phyloP scores from a whole-genome alignment of 2,888 invertebrate genomes.

The Drosophila merina region DNA sequence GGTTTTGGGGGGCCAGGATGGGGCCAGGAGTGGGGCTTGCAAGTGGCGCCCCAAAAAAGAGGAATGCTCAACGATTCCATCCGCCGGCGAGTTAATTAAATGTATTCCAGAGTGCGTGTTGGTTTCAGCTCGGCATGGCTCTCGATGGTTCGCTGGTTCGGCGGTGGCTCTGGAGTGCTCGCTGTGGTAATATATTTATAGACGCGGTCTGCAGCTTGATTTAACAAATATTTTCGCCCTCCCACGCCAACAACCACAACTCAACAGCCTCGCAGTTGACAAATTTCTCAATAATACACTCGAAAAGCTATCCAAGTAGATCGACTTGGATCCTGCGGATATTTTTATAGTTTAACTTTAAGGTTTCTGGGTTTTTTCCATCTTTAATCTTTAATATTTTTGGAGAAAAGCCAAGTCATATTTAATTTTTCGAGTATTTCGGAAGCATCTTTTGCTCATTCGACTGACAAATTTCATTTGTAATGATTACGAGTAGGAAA shows the following conservation, averaged over 20 bases:
- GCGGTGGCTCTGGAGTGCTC: not conserved
- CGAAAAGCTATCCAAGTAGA: no score
- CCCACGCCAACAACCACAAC: no score
- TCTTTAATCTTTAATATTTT: no score
- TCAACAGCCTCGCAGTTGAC: not conserved
- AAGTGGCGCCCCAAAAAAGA: not conserved
- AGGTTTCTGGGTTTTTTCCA: no score
- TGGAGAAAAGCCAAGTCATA: not conserved
- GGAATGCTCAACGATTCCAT: slow-evolving; percentile 11
- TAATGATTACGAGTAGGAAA: slow-evolving; percentile 38
- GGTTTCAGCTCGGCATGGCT: not conserved
- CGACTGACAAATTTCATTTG: slow-evolving; percentile 46
- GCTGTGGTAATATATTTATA: slow-evolving; percentile 35
- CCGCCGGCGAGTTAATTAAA: slow-evolving; percentile 42
- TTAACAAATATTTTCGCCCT: slow-evolving; percentile 29
- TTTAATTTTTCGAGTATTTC: not conserved
- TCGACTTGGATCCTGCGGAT: no score
- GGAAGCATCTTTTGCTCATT: slow-evolving; percentile 4
- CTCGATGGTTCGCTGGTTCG: not conserved
- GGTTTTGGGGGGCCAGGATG: not conserved
- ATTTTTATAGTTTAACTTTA: no score
- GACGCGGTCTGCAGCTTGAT: slow-evolving; percentile 59
- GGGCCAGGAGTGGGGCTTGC: not conserved
- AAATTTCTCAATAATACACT: no score
- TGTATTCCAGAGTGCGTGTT: slow-evolving; percentile 20